Conservation (phyloP, 2,113 vertebrate genomes). For the Paramisgurnus dabryanus region DNA sequence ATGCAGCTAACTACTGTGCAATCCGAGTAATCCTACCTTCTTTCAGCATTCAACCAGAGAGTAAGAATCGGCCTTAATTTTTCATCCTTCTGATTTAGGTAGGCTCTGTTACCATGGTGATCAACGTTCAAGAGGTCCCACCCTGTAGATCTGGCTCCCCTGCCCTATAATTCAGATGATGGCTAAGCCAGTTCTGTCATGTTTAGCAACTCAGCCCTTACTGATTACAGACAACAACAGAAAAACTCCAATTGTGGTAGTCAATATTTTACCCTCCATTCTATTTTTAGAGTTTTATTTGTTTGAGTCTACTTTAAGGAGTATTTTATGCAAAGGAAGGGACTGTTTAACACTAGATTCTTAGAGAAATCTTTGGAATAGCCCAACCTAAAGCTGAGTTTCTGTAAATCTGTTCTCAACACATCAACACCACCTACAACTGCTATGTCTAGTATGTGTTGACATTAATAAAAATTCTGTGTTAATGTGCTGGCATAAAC, state of each 20-base stretch:
- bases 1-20: slow-evolving; percentile 3
- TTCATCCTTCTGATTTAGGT: slow-evolving; percentile 59
- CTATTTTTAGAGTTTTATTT: slow-evolving; percentile 69
- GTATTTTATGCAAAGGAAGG: slow-evolving; percentile 38
- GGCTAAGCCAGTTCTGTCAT: slow-evolving; percentile 66
- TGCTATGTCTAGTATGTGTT: not conserved
- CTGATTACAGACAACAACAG: slow-evolving; percentile 73
- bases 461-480: slow-evolving; percentile 3
- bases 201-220: slow-evolving; percentile 62
- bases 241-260: slow-evolving; percentile 69
- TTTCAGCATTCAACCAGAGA: not conserved
- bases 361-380: not conserved
- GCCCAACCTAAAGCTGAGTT: not conserved
- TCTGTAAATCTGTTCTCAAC: not conserved
- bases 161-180: slow-evolving; percentile 72
- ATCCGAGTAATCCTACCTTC: not conserved
- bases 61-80: slow-evolving; percentile 32
- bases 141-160: slow-evolving; percentile 67
- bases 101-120: slow-evolving; percentile 53
- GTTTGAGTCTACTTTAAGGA: slow-evolving; percentile 58
- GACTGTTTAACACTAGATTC: not conserved
- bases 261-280: slow-evolving; percentile 64
- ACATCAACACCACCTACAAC: slow-evolving; percentile 1
- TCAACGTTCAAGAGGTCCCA: slow-evolving; percentile 50
- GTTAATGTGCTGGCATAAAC: not conserved